phyloP scores from a whole-genome alignment of 2,797 vertebrate species.

The Phrynocephalus guinanensis region DNA sequence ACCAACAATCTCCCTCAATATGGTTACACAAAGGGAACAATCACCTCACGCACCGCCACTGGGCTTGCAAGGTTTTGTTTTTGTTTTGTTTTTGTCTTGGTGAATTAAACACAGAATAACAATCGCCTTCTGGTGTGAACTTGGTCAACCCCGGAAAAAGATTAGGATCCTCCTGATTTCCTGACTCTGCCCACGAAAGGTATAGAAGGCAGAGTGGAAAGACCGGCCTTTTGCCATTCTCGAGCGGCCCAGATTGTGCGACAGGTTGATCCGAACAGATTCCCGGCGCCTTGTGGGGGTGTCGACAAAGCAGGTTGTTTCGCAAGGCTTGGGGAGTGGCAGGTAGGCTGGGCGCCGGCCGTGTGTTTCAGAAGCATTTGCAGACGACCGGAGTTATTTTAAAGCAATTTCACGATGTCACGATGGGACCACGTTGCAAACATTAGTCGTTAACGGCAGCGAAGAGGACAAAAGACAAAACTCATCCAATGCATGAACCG shows the following conservation, averaged over 20 bases:
- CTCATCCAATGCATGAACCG: no score
- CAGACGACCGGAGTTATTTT: neutral
- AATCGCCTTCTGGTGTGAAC: neutral
- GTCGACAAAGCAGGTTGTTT: neutral
- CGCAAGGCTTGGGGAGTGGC: neutral
- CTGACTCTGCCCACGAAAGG: no score
- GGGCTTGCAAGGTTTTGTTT: neutral
- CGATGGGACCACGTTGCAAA: no score
- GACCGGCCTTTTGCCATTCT: neutral
- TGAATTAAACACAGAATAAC: neutral
- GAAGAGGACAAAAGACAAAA: no score
- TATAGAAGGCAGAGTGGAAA: no score
- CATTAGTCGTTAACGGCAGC: no score
- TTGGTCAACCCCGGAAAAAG: neutral
- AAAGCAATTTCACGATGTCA: no score
- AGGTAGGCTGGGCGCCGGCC: neutral
- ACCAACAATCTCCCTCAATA: no score
- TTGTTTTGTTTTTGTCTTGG: neutral
- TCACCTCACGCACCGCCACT: neutral
- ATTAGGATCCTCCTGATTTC: neutral
- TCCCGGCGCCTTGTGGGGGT: neutral
- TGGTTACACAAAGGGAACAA: neutral
- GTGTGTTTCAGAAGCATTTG: neutral
- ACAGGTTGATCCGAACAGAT: neutral
- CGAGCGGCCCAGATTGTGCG: neutral